These are phyloP conservation scores for Sisor rabdophorus DNA, from an alignment of 2,113 vertebrate species.

Conservation along the genomic window DNA sequence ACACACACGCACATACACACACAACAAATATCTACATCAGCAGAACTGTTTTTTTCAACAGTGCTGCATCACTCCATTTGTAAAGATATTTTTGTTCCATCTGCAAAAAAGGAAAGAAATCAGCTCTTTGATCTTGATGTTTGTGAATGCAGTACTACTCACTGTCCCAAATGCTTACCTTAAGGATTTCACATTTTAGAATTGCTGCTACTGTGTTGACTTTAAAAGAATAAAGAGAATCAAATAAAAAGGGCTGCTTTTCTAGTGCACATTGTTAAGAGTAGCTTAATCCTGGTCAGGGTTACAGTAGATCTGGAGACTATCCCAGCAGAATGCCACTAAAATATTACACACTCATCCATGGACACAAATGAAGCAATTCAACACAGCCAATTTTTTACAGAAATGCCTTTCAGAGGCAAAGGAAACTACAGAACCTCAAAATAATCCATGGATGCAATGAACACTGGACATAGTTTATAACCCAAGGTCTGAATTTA, in stretches of 20 bases:
- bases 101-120: slow-evolving; percentile 2
- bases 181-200: background rate
- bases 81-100: background rate
- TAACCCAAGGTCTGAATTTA: background rate
- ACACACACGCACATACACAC: background rate
- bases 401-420: background rate
- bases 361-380: background rate
- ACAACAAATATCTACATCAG: slow-evolving; percentile 20
- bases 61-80: slow-evolving; percentile 4
- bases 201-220: too few relatives aligned
- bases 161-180: background rate
- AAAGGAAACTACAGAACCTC: background rate
- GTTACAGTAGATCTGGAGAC: background rate
- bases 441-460: background rate
- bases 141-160: background rate
- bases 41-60: slow-evolving; percentile 8
- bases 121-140: background rate
- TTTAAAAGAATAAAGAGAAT: background rate
- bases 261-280: background rate
- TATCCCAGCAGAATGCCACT: background rate
- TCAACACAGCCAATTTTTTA: background rate
- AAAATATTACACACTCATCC: background rate
- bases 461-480: background rate
- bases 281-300: background rate
- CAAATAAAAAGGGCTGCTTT: background rate